Evolutionary conservation across 2,888 invertebrate species (phyloP).

Genomic region (Troides oblongomaculatus): DNA sequence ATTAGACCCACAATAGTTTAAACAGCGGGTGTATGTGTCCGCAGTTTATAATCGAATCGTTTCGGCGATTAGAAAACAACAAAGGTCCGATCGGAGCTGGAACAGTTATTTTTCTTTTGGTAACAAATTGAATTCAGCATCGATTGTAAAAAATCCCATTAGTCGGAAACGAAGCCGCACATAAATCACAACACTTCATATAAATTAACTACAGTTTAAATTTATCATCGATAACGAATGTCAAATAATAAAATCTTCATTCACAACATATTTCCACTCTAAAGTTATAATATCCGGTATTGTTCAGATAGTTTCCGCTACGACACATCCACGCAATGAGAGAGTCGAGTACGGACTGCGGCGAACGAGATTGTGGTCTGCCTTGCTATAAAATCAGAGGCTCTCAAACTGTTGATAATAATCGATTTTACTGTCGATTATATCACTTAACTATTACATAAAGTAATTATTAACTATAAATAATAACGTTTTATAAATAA

Average conservation of each 20-base stretch:
- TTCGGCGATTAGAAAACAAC: conserved; percentile 20
- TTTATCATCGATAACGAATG: conserved; percentile 27
- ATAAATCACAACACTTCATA: conserved; percentile 42
- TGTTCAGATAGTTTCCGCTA: neutral
- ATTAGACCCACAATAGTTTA: conserved; percentile 19
- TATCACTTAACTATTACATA: neutral
- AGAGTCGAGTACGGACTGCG: conserved; percentile 51
- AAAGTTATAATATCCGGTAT: neutral
- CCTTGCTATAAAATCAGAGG: conserved; percentile 47
- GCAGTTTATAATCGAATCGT: conserved; percentile 11
- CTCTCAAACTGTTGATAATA: conserved; percentile 51
- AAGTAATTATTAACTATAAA: neutral
- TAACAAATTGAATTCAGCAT: conserved; percentile 17
- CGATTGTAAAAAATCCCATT: conserved; percentile 23
- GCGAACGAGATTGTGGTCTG: conserved; percentile 52
- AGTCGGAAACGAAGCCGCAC: conserved; percentile 43
- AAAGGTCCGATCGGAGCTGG: conserved; percentile 9
- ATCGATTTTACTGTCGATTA: neutral
- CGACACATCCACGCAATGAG: conserved; percentile 49
- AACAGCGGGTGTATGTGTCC: conserved; percentile 1
- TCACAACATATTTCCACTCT: conserved; percentile 4
- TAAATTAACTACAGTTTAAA: conserved; percentile 52
- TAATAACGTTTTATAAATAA: neutral
- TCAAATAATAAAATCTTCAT: conserved; percentile 27
- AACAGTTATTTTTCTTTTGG: conserved; percentile 25